Evolutionary conservation across 2,113 vertebrate genomes (phyloP).

Genomic region (Cheilinus undulatus): DNA sequence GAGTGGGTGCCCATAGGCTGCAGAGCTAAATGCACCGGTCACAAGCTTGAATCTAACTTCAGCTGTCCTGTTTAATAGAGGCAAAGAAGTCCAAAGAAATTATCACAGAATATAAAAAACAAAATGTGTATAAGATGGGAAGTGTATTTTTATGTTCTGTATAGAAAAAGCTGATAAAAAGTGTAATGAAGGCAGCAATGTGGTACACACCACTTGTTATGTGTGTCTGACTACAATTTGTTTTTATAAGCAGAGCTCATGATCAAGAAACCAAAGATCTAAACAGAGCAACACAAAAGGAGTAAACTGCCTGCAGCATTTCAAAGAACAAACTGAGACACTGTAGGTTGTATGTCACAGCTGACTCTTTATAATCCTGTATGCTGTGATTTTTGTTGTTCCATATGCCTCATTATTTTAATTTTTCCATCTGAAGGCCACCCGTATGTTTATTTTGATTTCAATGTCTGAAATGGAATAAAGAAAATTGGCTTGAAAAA

Average conservation of each 20-base stretch:
- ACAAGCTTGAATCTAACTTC: too few relatives aligned
- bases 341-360: constrained; percentile 33
- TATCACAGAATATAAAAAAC: neutral
- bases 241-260: neutral
- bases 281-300: neutral
- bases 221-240: neutral
- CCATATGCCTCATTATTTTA: constrained; percentile 13
- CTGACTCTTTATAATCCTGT: neutral
- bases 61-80: too few relatives aligned
- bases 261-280: neutral
- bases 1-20: too few relatives aligned
- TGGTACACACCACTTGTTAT: neutral
- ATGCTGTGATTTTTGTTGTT: constrained; percentile 28
- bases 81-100: constrained; percentile 9
- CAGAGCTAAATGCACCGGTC: too few relatives aligned
- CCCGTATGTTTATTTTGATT: constrained; percentile 38
- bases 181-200: neutral
- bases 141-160: neutral
- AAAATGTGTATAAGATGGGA: constrained; percentile 11
- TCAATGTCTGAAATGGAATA: constrained; percentile 42
- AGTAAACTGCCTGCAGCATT: constrained; percentile 2
- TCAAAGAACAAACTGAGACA: constrained; percentile 5
- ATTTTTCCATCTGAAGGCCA: constrained; percentile 10
- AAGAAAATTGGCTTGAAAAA: constrained; percentile 20
- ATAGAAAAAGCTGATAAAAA: neutral